Evolutionary conservation across 2,888 invertebrate genomes (phyloP).

Genomic region (Conus canariensis): DNA sequence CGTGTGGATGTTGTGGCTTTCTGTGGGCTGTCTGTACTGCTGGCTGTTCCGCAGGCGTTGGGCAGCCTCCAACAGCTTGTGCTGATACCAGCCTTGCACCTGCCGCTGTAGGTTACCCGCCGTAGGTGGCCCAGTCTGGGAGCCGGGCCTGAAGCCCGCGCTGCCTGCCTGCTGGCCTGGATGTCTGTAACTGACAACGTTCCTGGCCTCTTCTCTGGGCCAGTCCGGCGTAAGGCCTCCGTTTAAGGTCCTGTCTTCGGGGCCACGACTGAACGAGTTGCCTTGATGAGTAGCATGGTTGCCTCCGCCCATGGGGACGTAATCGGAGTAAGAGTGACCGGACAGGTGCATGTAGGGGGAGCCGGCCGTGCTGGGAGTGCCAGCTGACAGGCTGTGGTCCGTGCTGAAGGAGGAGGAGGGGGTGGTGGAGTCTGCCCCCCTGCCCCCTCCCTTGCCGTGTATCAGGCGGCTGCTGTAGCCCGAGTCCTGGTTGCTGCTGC

Average conservation of each 20-base stretch:
- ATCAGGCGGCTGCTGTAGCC: slow-evolving; percentile 88
- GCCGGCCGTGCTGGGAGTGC: slow-evolving; percentile 63
- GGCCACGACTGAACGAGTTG: neutral
- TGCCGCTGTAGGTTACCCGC: slow-evolving; percentile 61
- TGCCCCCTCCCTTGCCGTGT: neutral
- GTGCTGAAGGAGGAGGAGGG: slow-evolving; percentile 73
- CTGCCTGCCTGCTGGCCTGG: neutral
- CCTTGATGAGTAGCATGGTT: neutral
- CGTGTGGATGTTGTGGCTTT: neutral
- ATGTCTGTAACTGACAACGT: neutral
- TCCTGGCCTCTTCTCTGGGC: neutral
- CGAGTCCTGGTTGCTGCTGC: slow-evolving; percentile 84
- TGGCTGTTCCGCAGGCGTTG: slow-evolving; percentile 62
- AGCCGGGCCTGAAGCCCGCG: neutral
- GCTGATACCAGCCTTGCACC: slow-evolving; percentile 70
- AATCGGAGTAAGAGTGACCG: slow-evolving; percentile 27
- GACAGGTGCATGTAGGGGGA: slow-evolving; percentile 55
- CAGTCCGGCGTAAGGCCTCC: neutral
- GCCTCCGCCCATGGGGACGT: slow-evolving; percentile 22
- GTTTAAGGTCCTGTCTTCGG: neutral
- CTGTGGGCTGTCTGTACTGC: slow-evolving; percentile 44
- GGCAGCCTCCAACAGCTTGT: slow-evolving; percentile 68
- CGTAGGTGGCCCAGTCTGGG: neutral
- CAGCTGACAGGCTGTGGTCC: slow-evolving; percentile 61
- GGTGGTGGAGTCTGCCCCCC: slow-evolving; percentile 60